Percentiles rank a stretch among this genome's conserved stretches.
These are phyloP conservation scores for Orthosia gothica DNA, from an alignment of 2,888 invertebrate species.

Conservation along the genomic window DNA sequence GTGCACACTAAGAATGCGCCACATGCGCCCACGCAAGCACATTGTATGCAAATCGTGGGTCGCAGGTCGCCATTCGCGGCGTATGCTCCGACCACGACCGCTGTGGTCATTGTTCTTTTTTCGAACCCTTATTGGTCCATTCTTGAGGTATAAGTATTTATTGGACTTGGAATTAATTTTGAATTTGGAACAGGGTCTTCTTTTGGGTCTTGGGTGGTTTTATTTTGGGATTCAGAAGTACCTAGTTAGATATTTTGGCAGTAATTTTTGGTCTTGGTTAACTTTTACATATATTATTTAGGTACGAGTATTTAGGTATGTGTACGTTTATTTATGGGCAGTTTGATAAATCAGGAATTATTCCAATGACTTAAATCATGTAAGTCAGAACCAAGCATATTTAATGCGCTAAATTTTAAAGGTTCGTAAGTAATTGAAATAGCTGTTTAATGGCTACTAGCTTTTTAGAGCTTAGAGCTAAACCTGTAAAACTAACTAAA, in stretches of 20 bases:
- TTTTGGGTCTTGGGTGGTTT: constrained; percentile 26
- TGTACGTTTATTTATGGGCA: not conserved
- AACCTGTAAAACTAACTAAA: not conserved
- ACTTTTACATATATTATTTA: not conserved
- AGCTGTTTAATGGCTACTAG: constrained; percentile 2
- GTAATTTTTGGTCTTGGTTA: not conserved
- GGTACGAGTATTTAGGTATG: too few relatives aligned
- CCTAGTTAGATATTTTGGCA: not conserved
- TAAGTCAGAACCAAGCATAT: constrained; percentile 1
- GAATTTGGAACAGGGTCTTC: constrained; percentile 18
- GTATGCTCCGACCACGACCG: constrained; percentile 60
- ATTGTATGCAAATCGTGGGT: constrained; percentile 91
- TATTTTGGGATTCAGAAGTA: not conserved
- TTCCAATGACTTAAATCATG: not conserved
- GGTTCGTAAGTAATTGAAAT: constrained; percentile 29
- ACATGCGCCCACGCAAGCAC: constrained; percentile 84
- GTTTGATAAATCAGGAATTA: not conserved
- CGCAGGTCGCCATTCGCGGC: constrained; percentile 86
- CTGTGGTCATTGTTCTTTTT: constrained; percentile 66
- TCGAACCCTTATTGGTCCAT: constrained; percentile 75
- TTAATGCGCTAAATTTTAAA: constrained; percentile 6
- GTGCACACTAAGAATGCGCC: constrained; percentile 78
- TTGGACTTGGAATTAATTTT: constrained; percentile 50
- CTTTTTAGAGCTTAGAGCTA: not conserved
- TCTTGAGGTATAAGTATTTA: constrained; percentile 54